Percentiles rank a stretch among this genome's conserved stretches.
These are phyloP conservation scores for Chelonoidis abingdonii DNA, from an alignment of 2,113 vertebrate species.

Conservation along the genomic window DNA sequence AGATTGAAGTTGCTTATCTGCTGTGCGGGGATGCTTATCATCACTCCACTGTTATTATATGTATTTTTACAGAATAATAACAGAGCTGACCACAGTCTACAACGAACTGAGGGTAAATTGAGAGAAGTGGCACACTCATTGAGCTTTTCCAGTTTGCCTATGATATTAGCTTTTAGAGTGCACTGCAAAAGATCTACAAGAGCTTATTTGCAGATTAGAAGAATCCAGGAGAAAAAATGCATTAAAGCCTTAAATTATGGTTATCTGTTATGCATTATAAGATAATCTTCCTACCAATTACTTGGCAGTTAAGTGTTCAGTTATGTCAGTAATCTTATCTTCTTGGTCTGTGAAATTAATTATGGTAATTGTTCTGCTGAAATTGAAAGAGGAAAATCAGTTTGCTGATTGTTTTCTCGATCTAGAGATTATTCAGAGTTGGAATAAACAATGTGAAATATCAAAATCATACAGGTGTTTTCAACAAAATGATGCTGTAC, in stretches of 20 bases:
- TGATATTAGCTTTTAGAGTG: background rate
- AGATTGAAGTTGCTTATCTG: background rate
- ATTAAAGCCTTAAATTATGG: background rate
- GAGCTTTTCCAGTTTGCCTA: background rate
- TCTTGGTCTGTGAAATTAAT: background rate
- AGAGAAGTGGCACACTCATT: background rate
- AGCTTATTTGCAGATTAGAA: constrained; percentile 1
- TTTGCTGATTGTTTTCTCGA: background rate
- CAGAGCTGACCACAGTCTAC: background rate
- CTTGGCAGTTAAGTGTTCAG: background rate
- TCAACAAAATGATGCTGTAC: background rate
- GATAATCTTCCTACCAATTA: background rate
- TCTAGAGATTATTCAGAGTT: background rate
- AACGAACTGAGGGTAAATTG: background rate
- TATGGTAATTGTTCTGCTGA: background rate
- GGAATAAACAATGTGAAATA: background rate
- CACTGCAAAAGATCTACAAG: background rate
- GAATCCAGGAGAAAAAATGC: background rate
- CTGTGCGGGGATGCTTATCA: background rate
- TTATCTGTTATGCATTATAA: background rate
- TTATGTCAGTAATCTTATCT: background rate
- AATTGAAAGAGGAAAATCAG: background rate
- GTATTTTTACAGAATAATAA: background rate
- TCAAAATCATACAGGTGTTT: background rate
- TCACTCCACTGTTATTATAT: background rate